phyloP scores from a whole-genome alignment of 64 coral and sea anemone genomes.

The Stichodactyla helianthus region DNA sequence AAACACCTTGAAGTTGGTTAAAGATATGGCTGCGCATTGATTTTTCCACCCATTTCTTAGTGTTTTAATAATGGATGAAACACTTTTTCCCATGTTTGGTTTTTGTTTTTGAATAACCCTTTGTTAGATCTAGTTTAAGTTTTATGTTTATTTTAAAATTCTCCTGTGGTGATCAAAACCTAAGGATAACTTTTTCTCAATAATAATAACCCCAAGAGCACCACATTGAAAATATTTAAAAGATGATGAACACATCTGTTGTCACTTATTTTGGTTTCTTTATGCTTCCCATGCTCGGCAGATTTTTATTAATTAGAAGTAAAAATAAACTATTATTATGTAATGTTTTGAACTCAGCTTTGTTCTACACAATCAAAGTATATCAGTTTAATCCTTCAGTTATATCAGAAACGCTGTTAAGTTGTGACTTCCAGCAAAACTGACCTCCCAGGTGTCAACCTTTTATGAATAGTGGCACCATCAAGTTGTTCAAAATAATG shows the following conservation, averaged over 20 bases:
- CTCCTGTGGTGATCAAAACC: too few relatives aligned
- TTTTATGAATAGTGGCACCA: conserved; percentile 4
- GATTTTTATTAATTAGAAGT: neutral
- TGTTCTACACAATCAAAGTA: neutral
- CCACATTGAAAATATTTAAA: neutral
- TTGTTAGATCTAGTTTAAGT: too few relatives aligned
- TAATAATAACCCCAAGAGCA: too few relatives aligned
- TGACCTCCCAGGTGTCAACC: neutral
- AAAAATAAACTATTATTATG: conserved; percentile 1
- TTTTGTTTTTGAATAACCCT: too few relatives aligned
- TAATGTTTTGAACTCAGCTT: conserved; percentile 7
- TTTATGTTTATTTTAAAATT: too few relatives aligned
- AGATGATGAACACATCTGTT: neutral
- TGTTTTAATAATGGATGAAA: too few relatives aligned
- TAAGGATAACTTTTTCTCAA: too few relatives aligned
- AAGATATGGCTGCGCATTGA: too few relatives aligned
- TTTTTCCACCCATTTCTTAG: too few relatives aligned
- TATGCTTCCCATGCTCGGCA: neutral
- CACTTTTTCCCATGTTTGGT: too few relatives aligned
- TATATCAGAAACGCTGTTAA: neutral
- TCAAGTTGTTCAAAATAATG: conserved; percentile 8
- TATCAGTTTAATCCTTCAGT: neutral
- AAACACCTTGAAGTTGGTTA: too few relatives aligned
- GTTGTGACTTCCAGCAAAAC: neutral
- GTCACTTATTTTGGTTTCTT: neutral